Evolutionary conservation across 2,888 invertebrate species (phyloP).

Genomic region (Chaitophorus viminalis): DNA sequence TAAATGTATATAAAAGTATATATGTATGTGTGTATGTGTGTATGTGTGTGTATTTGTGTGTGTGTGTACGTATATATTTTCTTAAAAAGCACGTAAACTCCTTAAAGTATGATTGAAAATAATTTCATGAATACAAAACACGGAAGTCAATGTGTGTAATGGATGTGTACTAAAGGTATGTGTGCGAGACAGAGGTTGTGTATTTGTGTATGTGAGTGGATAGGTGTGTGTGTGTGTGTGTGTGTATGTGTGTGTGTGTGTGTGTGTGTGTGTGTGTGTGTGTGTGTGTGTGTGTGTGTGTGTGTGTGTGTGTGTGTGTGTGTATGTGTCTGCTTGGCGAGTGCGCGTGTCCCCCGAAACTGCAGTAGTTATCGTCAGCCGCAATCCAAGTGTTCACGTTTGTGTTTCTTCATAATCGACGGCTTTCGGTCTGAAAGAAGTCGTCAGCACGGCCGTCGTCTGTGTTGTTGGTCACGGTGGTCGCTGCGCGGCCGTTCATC

Average conservation of each 20-base stretch:
- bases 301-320: neutral
- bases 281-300: neutral
- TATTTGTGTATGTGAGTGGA: neutral
- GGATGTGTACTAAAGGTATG: neutral
- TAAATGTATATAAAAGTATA: neutral
- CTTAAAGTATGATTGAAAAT: too few species aligned
- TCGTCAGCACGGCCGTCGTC: neutral
- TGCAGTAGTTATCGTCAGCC: constrained; percentile 52
- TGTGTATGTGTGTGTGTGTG: neutral
- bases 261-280: neutral
- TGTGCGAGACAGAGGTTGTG: neutral
- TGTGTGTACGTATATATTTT: neutral
- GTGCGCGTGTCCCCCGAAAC: constrained; percentile 34
- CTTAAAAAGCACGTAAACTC: neutral
- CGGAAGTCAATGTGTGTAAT: neutral
- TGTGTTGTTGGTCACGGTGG: neutral
- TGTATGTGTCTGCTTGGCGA: neutral
- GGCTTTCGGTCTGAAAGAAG: constrained; percentile 13
- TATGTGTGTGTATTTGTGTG: neutral
- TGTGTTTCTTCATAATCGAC: constrained; percentile 62
- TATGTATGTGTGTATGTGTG: neutral
- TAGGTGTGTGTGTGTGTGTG: neutral
- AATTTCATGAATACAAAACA: too few species aligned
- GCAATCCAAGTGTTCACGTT: constrained; percentile 61
- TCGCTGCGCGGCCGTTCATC: neutral